Base-by-base conservation (phyloP, 2,888 invertebrate species). In the Nymphalis urticae region DNA sequence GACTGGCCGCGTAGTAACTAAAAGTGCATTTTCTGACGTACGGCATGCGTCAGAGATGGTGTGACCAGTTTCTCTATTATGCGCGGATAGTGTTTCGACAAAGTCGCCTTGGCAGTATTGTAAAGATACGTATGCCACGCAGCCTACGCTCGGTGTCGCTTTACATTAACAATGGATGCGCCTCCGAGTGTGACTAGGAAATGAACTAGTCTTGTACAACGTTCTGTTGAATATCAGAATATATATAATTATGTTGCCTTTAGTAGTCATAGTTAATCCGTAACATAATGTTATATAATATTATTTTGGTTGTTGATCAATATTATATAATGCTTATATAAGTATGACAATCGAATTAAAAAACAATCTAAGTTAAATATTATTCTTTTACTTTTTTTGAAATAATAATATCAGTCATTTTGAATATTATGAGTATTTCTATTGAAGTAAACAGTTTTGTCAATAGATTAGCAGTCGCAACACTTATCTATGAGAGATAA, bases 21-120 rank as follows among this genome's bases (percentile, higher is more conserved):
- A 76, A 76, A 77, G 75, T 77, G 78, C 80, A 79, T 80, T 81
- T 83, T 80, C 78, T 82, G 79, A 84, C 83, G 83, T 83, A 79
- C 79, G 76, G 78, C 60, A 84, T 87, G 86, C 84, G 86, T 77
- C 77, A 81, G 77, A 80, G 79, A 81, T 80, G 80, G 80, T 76
- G 77, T 72, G 82, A 89, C 89, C 88, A 87, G 89, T 89, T 86
- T 80, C 76, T 80, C 81, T 80, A 85, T 88, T 86, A 85, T 86
- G 80, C 81, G 82, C 80, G 85, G 83, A 81, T 82, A 83, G 85
- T 82, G 80, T 68, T 50, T 53, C 84, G 77, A 82, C 82, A 78
- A 85, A 85, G 81, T 81, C 75, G 79, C 85, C 85, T 84, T 84
- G 82, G 83, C 82, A 70, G 79, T 79, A 84, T 85, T 85, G 83